phyloP scores from a whole-genome alignment of 2,113 vertebrate species.

The Sapayoa aenigma region DNA sequence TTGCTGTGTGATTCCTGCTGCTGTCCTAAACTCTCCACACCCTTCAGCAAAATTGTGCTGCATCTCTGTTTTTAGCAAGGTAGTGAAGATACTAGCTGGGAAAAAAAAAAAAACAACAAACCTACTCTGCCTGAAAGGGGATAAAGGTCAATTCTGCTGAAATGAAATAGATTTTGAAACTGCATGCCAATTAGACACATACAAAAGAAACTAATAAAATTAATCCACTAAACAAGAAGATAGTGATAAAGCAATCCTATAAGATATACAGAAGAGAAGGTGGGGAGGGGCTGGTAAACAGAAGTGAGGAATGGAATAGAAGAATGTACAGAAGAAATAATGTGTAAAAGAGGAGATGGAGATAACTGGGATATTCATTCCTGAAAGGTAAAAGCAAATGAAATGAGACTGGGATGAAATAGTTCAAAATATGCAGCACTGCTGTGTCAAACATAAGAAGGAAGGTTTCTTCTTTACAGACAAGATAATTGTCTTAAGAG shows the following conservation, averaged over 20 bases:
- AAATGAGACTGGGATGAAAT: constrained; percentile 11
- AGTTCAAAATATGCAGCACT: not conserved
- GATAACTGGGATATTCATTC: constrained; percentile 22
- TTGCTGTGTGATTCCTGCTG: not conserved
- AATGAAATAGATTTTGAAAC: constrained; percentile 61
- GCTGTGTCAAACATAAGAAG: not conserved
- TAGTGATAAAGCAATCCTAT: constrained; percentile 3
- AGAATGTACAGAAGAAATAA: not conserved
- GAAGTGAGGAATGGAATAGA: not conserved
- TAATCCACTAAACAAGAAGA: constrained; percentile 47
- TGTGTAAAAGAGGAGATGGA: not conserved
- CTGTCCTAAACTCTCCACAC: not conserved
- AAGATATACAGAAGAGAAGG: not conserved
- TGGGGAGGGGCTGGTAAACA: constrained; percentile 6
- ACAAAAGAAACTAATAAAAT: constrained; percentile 61
- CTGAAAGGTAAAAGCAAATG: not conserved
- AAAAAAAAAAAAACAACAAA: not conserved
- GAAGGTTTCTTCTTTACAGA: not conserved
- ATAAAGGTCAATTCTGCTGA: constrained; percentile 50
- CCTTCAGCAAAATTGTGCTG: not conserved
- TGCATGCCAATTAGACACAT: constrained; percentile 51
- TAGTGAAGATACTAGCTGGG: not conserved
- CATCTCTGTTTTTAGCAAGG: not conserved
- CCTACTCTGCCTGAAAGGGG: not conserved
- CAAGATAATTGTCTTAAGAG: not conserved